Conservation (phyloP, 2,888 invertebrate genomes). For the Harpagoxenus sublaevis region DNA sequence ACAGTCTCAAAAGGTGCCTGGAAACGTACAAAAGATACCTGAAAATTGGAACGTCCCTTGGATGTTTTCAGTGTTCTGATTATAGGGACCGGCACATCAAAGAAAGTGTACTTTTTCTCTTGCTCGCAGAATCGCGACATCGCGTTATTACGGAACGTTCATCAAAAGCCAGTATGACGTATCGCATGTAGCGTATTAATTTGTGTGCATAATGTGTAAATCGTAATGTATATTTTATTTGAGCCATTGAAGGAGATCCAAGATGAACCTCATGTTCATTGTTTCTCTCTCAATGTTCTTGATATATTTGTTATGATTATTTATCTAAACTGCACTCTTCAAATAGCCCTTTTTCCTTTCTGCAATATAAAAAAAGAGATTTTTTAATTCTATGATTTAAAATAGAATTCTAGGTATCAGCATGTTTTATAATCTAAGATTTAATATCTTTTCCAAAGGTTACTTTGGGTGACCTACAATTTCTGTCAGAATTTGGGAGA, state of each 20-base stretch:
- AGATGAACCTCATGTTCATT: not conserved
- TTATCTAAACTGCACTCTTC: not conserved
- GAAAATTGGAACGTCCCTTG: not conserved
- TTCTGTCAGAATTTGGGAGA: not conserved
- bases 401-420: not conserved
- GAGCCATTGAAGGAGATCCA: no score
- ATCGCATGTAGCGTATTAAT: not conserved
- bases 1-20: not conserved
- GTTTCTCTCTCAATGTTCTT: not conserved
- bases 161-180: not conserved
- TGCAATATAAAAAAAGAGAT: not conserved
- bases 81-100: not conserved
- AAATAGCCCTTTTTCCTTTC: not conserved
- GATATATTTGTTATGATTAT: conserved; percentile 14
- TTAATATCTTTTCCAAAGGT: conserved; percentile 4
- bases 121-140: not conserved
- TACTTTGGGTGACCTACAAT: not conserved
- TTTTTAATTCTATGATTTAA: not conserved
- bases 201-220: not conserved
- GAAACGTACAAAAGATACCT: not conserved
- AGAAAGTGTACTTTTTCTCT: not conserved
- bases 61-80: not conserved
- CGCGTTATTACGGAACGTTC: not conserved
- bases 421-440: not conserved
- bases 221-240: not conserved